Conservation (phyloP, 2,113 vertebrate genomes). For the Psophia crepitans region DNA sequence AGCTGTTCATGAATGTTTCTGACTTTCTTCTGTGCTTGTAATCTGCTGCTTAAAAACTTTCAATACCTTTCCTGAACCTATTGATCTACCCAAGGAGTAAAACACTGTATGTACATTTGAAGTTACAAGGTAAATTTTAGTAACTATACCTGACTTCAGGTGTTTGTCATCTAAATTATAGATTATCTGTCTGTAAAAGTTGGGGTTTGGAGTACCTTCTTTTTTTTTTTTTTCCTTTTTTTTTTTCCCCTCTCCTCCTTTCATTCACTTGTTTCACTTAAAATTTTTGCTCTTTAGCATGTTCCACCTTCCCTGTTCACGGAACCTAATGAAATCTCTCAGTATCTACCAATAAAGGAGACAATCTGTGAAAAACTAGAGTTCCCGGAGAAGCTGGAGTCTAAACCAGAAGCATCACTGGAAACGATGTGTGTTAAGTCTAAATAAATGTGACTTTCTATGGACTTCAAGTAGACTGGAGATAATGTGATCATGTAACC, state of each 20-base stretch:
- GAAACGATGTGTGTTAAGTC: conserved; percentile 46
- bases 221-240: background rate
- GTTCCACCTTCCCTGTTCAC: conserved; percentile 88
- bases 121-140: background rate
- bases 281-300: conserved; percentile 73
- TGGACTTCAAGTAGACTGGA: conserved; percentile 33
- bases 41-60: background rate
- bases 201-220: background rate
- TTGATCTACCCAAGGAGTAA: background rate
- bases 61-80: background rate
- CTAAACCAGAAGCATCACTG: conserved; percentile 35
- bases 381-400: conserved; percentile 76
- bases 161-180: background rate
- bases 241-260: background rate
- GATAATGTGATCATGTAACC: background rate
- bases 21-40: background rate
- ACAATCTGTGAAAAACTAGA: conserved; percentile 88
- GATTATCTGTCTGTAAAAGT: background rate
- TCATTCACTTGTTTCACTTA: background rate
- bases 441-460: conserved; percentile 37
- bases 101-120: background rate
- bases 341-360: conserved; percentile 87
- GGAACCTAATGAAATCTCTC: conserved; percentile 94
- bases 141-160: background rate
- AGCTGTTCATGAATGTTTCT: background rate